Conservation (phyloP, 2,888 invertebrate species). For the Amphipyra berbera region DNA sequence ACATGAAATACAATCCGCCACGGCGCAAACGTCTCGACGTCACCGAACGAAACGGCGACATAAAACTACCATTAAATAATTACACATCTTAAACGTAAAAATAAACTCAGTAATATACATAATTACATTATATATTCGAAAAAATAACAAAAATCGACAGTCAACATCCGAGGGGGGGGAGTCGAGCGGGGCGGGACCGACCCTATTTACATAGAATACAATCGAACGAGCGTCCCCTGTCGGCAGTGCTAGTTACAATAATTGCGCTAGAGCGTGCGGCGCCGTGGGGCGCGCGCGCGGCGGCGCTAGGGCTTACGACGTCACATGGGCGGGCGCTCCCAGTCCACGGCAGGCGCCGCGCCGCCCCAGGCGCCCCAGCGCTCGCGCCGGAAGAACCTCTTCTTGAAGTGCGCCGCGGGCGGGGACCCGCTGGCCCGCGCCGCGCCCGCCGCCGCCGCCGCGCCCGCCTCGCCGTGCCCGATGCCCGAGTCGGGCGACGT, state of each 20-base stretch:
- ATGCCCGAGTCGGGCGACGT: constrained; percentile 96
- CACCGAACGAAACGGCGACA: constrained; percentile 75
- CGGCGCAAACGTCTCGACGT: constrained; percentile 70
- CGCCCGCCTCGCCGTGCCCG: constrained; percentile 91
- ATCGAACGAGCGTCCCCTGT: constrained; percentile 47
- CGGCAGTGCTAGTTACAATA: constrained; percentile 57
- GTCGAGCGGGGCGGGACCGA: constrained; percentile 37
- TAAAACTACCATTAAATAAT: constrained; percentile 85
- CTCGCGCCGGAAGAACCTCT: constrained; percentile 94
- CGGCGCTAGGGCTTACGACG: constrained; percentile 73
- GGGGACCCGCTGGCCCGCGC: constrained; percentile 74
- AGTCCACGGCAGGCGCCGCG: constrained; percentile 83
- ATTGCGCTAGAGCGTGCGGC: constrained; percentile 54
- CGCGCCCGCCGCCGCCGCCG: constrained; percentile 68
- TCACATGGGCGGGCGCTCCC: constrained; percentile 88
- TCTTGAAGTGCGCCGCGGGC: constrained; percentile 91
- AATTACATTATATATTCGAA: constrained; percentile 89
- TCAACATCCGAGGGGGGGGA: constrained; percentile 63
- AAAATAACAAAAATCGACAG: constrained; percentile 80
- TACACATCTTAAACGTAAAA: constrained; percentile 86
- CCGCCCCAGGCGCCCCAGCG: constrained; percentile 90
- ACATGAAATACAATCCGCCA: constrained; percentile 87
- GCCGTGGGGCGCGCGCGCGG: constrained; percentile 52
- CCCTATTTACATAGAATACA: constrained; percentile 64
- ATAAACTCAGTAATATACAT: constrained; percentile 89